Percentiles rank a stretch among this genome's conserved stretches.
Conservation (phyloP, 2,797 vertebrate species). For the Salmo trutta region DNA sequence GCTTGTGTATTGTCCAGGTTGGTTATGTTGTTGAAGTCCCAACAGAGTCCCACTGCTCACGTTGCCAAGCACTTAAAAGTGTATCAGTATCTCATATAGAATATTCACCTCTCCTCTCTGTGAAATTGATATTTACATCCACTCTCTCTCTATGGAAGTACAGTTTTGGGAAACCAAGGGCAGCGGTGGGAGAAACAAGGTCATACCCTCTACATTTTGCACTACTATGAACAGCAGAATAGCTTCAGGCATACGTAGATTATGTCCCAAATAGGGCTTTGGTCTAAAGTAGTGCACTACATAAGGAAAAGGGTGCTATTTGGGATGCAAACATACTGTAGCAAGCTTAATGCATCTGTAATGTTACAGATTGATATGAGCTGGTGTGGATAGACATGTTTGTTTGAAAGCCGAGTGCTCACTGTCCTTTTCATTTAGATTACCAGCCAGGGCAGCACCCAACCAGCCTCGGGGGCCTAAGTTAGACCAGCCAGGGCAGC, state of each 20-base stretch:
- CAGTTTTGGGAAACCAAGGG: background rate
- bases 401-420: background rate
- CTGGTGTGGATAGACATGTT: slow-evolving; percentile 45
- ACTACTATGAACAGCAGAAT: too few relatives aligned
- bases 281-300: too few relatives aligned
- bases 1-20: too few relatives aligned
- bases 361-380: slow-evolving; percentile 25
- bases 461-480: too few relatives aligned
- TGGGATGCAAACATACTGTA: slow-evolving; percentile 12
- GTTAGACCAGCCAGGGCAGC: background rate
- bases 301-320: too few relatives aligned
- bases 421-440: background rate
- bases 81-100: too few relatives aligned
- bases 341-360: slow-evolving; percentile 13
- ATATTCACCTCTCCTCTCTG: background rate
- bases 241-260: too few relatives aligned
- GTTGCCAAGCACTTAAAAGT: too few relatives aligned
- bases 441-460: background rate
- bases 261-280: too few relatives aligned
- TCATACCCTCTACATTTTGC: background rate
- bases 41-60: too few relatives aligned
- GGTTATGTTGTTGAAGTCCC: background rate
- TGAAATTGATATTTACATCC: background rate
- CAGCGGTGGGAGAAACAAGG: background rate
- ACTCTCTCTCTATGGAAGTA: background rate